These are phyloP conservation scores for Epiblema foenella DNA, from an alignment of 2,888 invertebrate species.

Conservation along the genomic window DNA sequence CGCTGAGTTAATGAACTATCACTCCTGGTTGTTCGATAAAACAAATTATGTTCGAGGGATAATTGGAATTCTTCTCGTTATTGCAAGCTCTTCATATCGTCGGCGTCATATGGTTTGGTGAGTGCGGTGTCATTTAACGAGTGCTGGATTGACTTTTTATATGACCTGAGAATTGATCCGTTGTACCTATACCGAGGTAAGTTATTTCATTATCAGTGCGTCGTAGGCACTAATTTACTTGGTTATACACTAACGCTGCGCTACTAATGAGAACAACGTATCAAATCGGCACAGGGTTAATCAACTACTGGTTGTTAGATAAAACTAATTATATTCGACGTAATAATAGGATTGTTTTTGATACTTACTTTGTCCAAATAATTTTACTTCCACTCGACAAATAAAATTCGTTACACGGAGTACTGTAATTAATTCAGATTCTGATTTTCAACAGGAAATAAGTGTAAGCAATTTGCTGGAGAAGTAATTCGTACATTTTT, in stretches of 20 bases:
- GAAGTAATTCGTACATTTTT: slow-evolving; percentile 55
- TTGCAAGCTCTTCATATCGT: slow-evolving; percentile 22
- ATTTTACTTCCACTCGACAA: slow-evolving; percentile 8
- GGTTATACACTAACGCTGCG: too few relatives aligned
- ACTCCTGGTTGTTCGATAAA: slow-evolving; percentile 39
- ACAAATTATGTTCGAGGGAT: slow-evolving; percentile 42
- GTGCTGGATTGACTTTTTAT: slow-evolving; percentile 5
- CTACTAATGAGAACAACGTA: too few relatives aligned
- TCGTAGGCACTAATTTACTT: too few relatives aligned
- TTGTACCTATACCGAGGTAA: background rate
- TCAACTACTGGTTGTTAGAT: too few relatives aligned
- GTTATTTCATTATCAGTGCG: too few relatives aligned
- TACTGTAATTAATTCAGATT: slow-evolving; percentile 33
- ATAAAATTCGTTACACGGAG: slow-evolving; percentile 11
- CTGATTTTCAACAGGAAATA: slow-evolving; percentile 47
- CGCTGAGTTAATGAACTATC: slow-evolving; percentile 44
- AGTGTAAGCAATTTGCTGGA: slow-evolving; percentile 52
- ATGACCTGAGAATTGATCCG: background rate
- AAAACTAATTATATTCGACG: too few relatives aligned
- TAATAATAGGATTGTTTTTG: too few relatives aligned
- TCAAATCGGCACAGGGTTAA: too few relatives aligned
- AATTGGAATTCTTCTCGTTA: slow-evolving; percentile 43
- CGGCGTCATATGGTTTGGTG: slow-evolving; percentile 19
- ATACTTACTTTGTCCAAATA: slow-evolving; percentile 5
- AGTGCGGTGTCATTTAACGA: slow-evolving; percentile 9